A percentile compares a stretch with the other conserved stretches of the same genome.
Evolutionary conservation across 1,140 invertebrate genomes (phyloP).

Genomic region (Zaprionus inermis): DNA sequence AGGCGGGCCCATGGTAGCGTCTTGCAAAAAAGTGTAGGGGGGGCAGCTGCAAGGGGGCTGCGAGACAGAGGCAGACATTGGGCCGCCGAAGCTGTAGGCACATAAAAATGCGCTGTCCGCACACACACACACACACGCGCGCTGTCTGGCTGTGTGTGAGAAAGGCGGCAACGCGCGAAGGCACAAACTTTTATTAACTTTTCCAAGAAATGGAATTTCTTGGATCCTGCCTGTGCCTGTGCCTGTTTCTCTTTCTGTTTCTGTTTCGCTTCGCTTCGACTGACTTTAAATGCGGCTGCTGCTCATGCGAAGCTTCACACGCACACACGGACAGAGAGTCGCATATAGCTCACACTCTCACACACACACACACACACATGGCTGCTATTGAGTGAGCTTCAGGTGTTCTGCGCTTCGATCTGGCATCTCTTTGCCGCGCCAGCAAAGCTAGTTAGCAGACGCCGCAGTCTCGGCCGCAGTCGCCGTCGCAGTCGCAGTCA

Average conservation of each 20-base stretch:
- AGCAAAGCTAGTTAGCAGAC: slow-evolving; percentile 68
- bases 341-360: not conserved
- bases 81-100: slow-evolving; percentile 69
- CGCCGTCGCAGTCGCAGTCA: slow-evolving; percentile 18
- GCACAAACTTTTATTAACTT: slow-evolving; percentile 80
- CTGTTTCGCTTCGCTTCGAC: slow-evolving; percentile 74
- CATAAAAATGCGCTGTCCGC: slow-evolving; percentile 71
- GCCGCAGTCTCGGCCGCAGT: slow-evolving; percentile 20
- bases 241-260: slow-evolving; percentile 61
- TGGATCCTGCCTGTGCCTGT: slow-evolving; percentile 76
- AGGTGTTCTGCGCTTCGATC: slow-evolving; percentile 67
- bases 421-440: slow-evolving; percentile 48
- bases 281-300: slow-evolving; percentile 71
- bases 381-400: slow-evolving; percentile 59
- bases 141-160: slow-evolving; percentile 38
- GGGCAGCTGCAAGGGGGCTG: not conserved
- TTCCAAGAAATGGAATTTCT: slow-evolving; percentile 80
- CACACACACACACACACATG: slow-evolving; percentile 7
- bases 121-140: slow-evolving; percentile 34
- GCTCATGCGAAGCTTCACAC: slow-evolving; percentile 50
- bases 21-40: slow-evolving; percentile 7
- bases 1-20: slow-evolving; percentile 25
- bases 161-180: slow-evolving; percentile 72
- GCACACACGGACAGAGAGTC: slow-evolving; percentile 25
- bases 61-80: slow-evolving; percentile 65